Evolutionary conservation across 2,888 invertebrate species (phyloP).

Genomic region (Neoascia interrupta): DNA sequence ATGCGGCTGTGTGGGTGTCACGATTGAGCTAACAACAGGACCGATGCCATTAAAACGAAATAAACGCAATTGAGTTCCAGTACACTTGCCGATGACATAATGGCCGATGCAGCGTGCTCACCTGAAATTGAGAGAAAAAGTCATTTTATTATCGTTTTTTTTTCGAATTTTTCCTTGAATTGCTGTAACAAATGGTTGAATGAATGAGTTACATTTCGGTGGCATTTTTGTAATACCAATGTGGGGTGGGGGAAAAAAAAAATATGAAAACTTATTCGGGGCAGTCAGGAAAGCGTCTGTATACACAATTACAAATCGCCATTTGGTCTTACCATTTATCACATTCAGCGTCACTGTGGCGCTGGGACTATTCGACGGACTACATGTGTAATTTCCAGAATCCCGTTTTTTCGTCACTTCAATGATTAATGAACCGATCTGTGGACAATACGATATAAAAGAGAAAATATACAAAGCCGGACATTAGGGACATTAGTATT

Average conservation of each 20-base stretch:
- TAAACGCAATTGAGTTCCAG: conserved; percentile 46
- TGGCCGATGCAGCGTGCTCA: conserved; percentile 73
- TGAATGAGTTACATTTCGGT: conserved; percentile 31
- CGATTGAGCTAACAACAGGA: conserved; percentile 44
- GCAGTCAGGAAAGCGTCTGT: no score
- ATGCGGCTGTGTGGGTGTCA: conserved; percentile 45
- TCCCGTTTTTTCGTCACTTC: conserved; percentile 80
- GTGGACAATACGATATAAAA: conserved; percentile 46
- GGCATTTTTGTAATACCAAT: conserved; percentile 38
- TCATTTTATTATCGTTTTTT: no score
- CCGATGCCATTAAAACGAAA: conserved; percentile 38
- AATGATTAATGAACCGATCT: conserved; percentile 80
- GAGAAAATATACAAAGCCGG: conserved; percentile 43
- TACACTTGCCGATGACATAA: conserved; percentile 71
- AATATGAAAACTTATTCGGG: no score
- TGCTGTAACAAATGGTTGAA: no score
- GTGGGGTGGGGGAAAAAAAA: no score
- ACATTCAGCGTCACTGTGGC: conserved; percentile 94
- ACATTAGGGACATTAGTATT: conserved; percentile 63
- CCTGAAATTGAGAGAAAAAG: conserved; percentile 56
- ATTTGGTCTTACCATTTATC: conserved; percentile 87
- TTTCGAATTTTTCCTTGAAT: conserved; percentile 1
- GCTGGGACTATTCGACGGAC: conserved; percentile 94
- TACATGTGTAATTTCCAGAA: conserved; percentile 93
- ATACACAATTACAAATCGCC: conserved; percentile 67